Conservation (phyloP, 1,140 invertebrate genomes). For the Listronotus bonariensis region DNA sequence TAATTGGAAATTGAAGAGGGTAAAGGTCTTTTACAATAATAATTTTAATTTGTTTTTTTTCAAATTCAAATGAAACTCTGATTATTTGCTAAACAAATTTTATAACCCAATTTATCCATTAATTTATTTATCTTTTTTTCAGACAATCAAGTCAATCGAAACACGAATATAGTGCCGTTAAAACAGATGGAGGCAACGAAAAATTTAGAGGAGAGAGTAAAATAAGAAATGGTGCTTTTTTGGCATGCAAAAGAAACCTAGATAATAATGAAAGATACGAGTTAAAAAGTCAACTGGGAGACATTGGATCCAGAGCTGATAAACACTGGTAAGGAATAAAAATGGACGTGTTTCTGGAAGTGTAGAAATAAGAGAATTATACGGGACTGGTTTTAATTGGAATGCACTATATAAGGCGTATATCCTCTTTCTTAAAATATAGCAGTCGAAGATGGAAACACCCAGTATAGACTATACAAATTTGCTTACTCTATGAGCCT, state of each 20-base stretch:
- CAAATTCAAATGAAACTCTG: too few relatives aligned
- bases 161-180: conserved; percentile 72
- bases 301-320: conserved; percentile 80
- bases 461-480: too few relatives aligned
- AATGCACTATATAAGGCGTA: too few relatives aligned
- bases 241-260: conserved; percentile 69
- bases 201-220: conserved; percentile 67
- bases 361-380: too few relatives aligned
- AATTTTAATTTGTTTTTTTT: too few relatives aligned
- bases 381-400: too few relatives aligned
- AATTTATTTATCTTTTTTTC: conserved; percentile 22
- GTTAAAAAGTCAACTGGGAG: conserved; percentile 74
- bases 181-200: conserved; percentile 63
- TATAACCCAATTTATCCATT: neutral
- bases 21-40: too few relatives aligned
- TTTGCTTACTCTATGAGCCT: too few relatives aligned
- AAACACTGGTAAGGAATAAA: conserved; percentile 75
- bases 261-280: conserved; percentile 70
- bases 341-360: neutral
- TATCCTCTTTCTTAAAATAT: too few relatives aligned
- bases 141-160: conserved; percentile 59
- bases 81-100: neutral
- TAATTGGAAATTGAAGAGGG: too few relatives aligned
- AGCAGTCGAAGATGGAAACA: too few relatives aligned
- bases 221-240: conserved; percentile 65